Evolutionary conservation across 2,888 invertebrate species (phyloP).

Genomic region (Calameuta filiformis): DNA sequence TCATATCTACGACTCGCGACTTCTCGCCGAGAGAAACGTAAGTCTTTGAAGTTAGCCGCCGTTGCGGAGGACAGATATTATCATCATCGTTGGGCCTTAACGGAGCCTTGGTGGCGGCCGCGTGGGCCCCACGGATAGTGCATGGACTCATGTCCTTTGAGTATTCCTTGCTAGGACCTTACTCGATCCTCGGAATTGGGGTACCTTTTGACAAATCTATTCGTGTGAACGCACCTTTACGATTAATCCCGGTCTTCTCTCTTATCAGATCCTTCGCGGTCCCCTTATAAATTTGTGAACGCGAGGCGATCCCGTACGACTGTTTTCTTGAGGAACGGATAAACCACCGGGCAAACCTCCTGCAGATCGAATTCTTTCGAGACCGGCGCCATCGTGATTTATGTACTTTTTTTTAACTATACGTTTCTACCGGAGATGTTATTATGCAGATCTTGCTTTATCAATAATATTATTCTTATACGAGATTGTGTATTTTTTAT

Average conservation of each 20-base stretch:
- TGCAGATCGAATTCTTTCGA: too few species aligned
- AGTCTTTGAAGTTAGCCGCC: slow-evolving; percentile 63
- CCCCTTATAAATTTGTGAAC: too few species aligned
- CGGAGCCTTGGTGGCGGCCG: slow-evolving; percentile 14
- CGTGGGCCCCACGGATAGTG: slow-evolving; percentile 7
- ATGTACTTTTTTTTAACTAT: too few species aligned
- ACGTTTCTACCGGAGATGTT: too few species aligned
- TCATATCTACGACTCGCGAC: slow-evolving; percentile 55
- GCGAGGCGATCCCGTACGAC: too few species aligned
- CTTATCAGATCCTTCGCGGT: too few species aligned
- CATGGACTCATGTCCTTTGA: not conserved
- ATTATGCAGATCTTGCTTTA: too few species aligned
- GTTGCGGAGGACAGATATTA: slow-evolving; percentile 64
- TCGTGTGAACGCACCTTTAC: not conserved
- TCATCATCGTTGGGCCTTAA: slow-evolving; percentile 35
- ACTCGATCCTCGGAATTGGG: slow-evolving; percentile 9
- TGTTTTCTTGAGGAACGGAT: too few species aligned
- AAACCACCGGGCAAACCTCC: too few species aligned
- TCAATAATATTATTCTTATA: too few species aligned
- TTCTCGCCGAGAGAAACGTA: slow-evolving; percentile 43
- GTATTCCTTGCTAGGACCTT: slow-evolving; percentile 5
- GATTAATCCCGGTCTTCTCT: not conserved
- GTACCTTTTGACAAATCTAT: slow-evolving; percentile 18
- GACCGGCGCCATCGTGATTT: too few species aligned
- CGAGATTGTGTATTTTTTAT: too few species aligned